Evolutionary conservation across 2,797 vertebrate species (phyloP).

Genomic region (Mormyrops boulengeri): DNA sequence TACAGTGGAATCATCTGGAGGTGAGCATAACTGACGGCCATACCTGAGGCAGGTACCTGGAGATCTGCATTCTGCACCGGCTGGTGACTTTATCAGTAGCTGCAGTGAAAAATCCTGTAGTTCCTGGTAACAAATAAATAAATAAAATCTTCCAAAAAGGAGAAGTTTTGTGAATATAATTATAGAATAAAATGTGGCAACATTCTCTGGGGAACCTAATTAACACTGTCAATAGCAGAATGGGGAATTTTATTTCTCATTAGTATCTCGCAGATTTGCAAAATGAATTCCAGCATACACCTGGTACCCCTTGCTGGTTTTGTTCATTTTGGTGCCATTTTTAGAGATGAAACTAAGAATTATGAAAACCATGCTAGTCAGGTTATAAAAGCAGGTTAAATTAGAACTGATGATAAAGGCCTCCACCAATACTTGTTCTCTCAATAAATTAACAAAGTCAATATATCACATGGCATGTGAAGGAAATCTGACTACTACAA

Average conservation of each 20-base stretch:
- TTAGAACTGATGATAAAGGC: not conserved
- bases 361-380: not conserved
- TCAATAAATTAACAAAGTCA: not conserved
- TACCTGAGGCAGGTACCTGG: not conserved
- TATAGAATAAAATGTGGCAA: not conserved
- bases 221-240: not conserved
- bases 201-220: not conserved
- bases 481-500: conserved; percentile 31
- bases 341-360: not conserved
- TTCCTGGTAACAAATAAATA: not conserved
- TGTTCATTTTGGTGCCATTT: not conserved
- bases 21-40: not conserved
- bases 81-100: not conserved
- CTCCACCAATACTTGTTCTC: not conserved
- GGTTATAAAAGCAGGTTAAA: not conserved
- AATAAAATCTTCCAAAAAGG: not conserved
- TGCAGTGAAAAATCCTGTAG: not conserved
- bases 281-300: not conserved
- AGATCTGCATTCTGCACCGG: not conserved
- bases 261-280: not conserved
- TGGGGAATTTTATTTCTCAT: not conserved
- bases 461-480: not conserved
- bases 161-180: not conserved
- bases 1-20: not conserved
- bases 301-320: not conserved